A percentile compares a stretch with the other conserved stretches of the same genome.
Evolutionary conservation across 2,797 vertebrate genomes (phyloP).

Genomic region (Poliocrania exsul): DNA sequence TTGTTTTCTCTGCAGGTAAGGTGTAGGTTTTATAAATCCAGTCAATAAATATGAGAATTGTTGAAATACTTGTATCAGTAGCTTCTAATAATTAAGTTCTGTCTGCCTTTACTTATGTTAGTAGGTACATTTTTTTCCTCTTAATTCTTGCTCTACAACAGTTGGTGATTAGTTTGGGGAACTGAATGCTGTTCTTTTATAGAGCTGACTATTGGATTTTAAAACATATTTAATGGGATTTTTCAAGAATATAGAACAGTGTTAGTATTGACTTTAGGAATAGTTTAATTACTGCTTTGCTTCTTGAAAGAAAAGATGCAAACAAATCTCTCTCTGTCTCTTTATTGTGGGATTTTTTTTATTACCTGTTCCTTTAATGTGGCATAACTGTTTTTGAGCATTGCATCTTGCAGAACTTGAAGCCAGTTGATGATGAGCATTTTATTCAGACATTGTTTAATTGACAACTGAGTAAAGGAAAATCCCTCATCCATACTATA

Average conservation of each 20-base stretch:
- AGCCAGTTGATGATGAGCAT: background rate
- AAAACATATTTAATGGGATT: background rate
- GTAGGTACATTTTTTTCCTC: background rate
- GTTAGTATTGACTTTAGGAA: background rate
- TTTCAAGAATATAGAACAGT: background rate
- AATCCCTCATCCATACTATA: background rate
- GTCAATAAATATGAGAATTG: background rate
- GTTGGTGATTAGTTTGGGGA: background rate
- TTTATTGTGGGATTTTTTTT: background rate
- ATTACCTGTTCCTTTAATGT: background rate
- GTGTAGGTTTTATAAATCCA: background rate
- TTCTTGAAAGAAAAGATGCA: constrained; percentile 14
- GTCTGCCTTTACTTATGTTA: background rate
- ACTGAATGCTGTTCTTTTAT: background rate
- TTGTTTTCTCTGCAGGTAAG: background rate
- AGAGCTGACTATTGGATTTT: background rate
- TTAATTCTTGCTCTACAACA: background rate
- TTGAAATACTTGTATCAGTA: background rate
- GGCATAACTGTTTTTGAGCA: background rate
- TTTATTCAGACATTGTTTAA: background rate
- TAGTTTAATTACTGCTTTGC: background rate
- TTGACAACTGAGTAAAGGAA: background rate
- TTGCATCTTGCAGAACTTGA: background rate
- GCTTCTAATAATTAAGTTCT: background rate
- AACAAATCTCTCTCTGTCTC: background rate